Conservation (phyloP, 2,113 vertebrate genomes). For the Phaetusa simplex region DNA sequence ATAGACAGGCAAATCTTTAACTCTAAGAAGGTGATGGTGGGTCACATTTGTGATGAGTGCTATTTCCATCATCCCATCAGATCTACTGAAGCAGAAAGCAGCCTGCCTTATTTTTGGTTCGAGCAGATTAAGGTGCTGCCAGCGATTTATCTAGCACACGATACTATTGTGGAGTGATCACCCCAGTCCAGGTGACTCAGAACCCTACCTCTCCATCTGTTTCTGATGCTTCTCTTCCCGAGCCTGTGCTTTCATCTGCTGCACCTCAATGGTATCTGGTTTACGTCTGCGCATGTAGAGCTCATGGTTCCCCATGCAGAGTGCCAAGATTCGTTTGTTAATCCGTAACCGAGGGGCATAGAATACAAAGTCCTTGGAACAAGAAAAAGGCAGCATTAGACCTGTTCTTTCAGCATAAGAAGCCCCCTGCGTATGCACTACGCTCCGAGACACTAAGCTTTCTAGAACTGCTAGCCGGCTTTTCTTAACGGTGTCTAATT, state of each 20-base stretch:
- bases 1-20: not conserved
- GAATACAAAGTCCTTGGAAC: conserved; percentile 92
- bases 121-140: not conserved
- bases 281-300: conserved; percentile 97
- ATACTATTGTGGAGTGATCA: not conserved
- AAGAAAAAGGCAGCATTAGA: not conserved
- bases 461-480: not conserved
- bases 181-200: not conserved
- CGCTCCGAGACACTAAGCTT: not conserved
- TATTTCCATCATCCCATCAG: not conserved
- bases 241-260: conserved; percentile 98
- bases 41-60: not conserved
- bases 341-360: conserved; percentile 94
- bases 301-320: conserved; percentile 98
- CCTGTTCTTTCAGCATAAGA: not conserved
- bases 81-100: not conserved
- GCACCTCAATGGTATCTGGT: conserved; percentile 96
- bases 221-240: conserved; percentile 96
- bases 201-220: conserved; percentile 86
- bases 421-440: not conserved
- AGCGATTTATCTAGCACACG: not conserved
- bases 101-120: not conserved
- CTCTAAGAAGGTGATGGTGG: not conserved
- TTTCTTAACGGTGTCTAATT: not conserved
- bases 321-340: conserved; percentile 94